Conservation (phyloP, 2,797 vertebrate genomes). For the Morelia viridis region DNA sequence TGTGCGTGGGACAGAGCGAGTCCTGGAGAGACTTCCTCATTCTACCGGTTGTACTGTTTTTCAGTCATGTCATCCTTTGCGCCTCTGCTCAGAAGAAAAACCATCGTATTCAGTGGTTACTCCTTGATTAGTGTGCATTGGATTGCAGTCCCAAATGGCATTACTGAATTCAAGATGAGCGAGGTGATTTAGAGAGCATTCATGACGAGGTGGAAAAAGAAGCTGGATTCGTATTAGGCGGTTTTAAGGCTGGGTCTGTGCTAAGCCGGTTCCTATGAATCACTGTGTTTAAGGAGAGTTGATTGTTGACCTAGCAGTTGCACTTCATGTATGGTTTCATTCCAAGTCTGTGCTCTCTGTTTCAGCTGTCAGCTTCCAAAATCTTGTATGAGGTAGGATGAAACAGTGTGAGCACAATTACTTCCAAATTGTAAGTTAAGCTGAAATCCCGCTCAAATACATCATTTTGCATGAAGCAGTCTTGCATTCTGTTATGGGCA, state of each 20-base stretch:
- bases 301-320: neutral
- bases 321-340: neutral
- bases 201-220: fast-evolving
- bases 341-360: neutral
- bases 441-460: neutral
- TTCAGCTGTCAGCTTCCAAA: neutral
- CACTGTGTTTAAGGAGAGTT: neutral
- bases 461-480: neutral
- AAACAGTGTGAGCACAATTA: neutral
- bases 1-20: no score
- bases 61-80: neutral
- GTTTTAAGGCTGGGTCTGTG: neutral
- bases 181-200: neutral
- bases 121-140: neutral
- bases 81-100: neutral
- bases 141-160: neutral
- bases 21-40: neutral
- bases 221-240: neutral
- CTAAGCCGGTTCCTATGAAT: neutral
- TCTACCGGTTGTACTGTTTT: neutral
- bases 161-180: neutral
- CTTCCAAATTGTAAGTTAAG: fast-evolving
- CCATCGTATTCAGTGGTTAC: neutral
- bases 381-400: neutral
- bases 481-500: neutral